A percentile compares a stretch with the other conserved stretches of the same genome.
These are phyloP conservation scores for Sisor rabdophorus DNA, from an alignment of 2,113 vertebrate species.

Conservation along the genomic window DNA sequence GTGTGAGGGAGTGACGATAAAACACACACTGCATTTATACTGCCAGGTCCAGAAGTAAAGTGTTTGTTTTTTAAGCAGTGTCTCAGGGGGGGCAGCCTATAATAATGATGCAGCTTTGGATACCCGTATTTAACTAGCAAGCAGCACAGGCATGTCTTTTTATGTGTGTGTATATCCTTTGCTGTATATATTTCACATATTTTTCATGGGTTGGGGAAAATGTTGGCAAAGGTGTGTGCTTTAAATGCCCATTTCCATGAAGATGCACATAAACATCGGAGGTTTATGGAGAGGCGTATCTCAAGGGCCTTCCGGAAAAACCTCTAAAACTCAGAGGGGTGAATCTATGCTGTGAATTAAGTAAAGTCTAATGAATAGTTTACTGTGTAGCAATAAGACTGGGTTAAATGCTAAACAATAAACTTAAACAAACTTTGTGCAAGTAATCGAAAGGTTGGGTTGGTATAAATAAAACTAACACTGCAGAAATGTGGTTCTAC, in stretches of 20 bases:
- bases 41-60: conserved; percentile 67
- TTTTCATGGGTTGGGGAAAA: not conserved
- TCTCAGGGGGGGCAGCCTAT: conserved; percentile 44
- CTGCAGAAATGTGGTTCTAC: not conserved
- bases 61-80: conserved; percentile 2
- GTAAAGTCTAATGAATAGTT: conserved; percentile 1
- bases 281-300: not conserved
- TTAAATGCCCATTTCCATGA: not conserved
- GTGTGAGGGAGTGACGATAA: conserved; percentile 52
- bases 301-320: not conserved
- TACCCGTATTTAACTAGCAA: conserved; percentile 52
- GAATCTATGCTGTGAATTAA: not conserved
- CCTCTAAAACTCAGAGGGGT: not conserved
- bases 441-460: not conserved
- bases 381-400: not conserved
- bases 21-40: conserved; percentile 66
- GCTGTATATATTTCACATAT: not conserved
- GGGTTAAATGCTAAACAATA: not conserved
- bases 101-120: conserved; percentile 52
- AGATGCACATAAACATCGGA: not conserved
- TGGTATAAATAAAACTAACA: not conserved
- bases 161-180: not conserved
- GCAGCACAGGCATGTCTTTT: conserved; percentile 29
- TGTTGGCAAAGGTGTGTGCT: not conserved
- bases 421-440: not conserved